phyloP scores from a whole-genome alignment of 2,888 invertebrate genomes.

The Nebria salina region DNA sequence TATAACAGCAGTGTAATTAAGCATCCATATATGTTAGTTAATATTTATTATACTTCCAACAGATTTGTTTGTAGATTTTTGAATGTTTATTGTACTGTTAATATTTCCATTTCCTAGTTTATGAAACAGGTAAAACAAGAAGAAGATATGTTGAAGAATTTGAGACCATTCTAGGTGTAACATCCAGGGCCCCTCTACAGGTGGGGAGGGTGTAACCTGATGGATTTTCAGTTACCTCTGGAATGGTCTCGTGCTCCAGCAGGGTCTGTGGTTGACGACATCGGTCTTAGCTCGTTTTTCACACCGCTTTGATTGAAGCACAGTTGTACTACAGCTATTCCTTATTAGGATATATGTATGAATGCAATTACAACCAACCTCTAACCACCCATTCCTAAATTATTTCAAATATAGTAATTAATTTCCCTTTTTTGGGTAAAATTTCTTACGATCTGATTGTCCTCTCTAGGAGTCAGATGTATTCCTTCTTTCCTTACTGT shows the following conservation, averaged over 20 bases:
- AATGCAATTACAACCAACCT: not conserved
- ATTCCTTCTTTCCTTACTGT: not conserved
- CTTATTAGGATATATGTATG: slow-evolving; percentile 4
- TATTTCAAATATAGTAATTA: not conserved
- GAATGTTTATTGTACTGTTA: slow-evolving; percentile 24
- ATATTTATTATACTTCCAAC: not conserved
- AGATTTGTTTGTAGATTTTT: not conserved
- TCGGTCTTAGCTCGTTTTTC: slow-evolving; percentile 64
- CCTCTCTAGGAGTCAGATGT: too few relatives aligned
- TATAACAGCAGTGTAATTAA: not conserved
- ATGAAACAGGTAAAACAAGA: slow-evolving; percentile 29
- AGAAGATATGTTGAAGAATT: slow-evolving; percentile 24
- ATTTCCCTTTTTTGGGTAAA: not conserved
- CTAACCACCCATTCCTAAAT: not conserved
- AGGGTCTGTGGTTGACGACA: slow-evolving; percentile 60
- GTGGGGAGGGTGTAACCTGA: slow-evolving; percentile 20
- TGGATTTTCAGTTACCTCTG: slow-evolving; percentile 39
- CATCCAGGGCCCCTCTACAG: slow-evolving; percentile 26
- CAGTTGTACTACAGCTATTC: slow-evolving; percentile 50
- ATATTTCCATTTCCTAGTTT: slow-evolving; percentile 32
- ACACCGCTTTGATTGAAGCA: slow-evolving; percentile 61
- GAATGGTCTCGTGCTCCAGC: slow-evolving; percentile 48
- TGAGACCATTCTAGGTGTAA: slow-evolving; percentile 43
- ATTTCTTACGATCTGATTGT: too few relatives aligned
- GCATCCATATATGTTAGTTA: not conserved